These are phyloP conservation scores for Azorinus chamasolen DNA, from an alignment of 2,888 invertebrate genomes.

Conservation along the genomic window DNA sequence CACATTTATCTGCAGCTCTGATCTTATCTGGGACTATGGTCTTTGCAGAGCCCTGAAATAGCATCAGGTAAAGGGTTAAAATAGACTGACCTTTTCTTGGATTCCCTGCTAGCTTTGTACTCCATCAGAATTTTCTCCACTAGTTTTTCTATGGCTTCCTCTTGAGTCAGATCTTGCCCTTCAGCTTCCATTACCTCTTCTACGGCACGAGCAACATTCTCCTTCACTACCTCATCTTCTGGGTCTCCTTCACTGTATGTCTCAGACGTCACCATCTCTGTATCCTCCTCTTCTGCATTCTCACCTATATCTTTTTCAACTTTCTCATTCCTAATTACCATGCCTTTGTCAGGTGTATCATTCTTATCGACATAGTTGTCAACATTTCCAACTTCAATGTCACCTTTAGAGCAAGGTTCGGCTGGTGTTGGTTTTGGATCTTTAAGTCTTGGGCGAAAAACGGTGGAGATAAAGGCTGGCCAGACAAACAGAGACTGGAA, in stretches of 20 bases:
- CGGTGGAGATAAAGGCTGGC: constrained; percentile 78
- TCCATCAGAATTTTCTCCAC: constrained; percentile 45
- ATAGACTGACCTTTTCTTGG: constrained; percentile 26
- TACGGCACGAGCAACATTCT: background rate
- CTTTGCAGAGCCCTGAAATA: no score
- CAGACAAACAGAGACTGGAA: constrained; percentile 79
- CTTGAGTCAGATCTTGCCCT: constrained; percentile 30
- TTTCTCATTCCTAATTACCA: background rate
- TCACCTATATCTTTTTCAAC: background rate
- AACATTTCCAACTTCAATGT: no score
- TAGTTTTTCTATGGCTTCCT: constrained; percentile 50
- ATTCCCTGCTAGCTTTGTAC: constrained; percentile 24
- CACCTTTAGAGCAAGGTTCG: no score
- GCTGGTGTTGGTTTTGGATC: no score
- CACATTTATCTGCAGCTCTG: no score
- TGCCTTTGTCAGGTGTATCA: background rate
- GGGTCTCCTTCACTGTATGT: background rate
- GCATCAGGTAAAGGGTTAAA: no score
- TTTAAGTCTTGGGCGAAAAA: constrained; percentile 40
- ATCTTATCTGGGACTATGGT: no score
- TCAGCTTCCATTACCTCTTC: constrained; percentile 1
- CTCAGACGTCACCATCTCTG: no score
- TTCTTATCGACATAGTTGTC: no score
- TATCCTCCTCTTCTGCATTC: background rate
- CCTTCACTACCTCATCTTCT: background rate